Evolutionary conservation across 2,797 vertebrate species (phyloP).

Genomic region (Cossypha caffra): DNA sequence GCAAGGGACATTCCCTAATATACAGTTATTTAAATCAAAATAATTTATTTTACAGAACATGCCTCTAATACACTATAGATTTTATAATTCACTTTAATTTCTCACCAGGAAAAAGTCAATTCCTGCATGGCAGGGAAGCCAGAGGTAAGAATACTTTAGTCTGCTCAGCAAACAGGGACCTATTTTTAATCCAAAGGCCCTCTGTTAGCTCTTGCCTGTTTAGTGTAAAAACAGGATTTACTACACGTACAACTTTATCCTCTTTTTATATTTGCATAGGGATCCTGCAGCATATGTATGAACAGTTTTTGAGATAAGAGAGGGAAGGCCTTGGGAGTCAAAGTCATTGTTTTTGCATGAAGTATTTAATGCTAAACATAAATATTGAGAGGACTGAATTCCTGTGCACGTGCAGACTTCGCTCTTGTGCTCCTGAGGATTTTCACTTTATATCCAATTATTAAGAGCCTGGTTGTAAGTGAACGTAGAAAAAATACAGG

Average conservation of each 20-base stretch:
- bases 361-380: slow-evolving; percentile 56
- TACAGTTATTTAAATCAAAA: neutral
- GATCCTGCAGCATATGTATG: neutral
- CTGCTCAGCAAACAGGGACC: neutral
- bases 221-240: slow-evolving; percentile 26
- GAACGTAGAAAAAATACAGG: neutral
- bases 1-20: neutral
- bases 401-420: neutral
- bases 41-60: neutral
- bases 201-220: neutral
- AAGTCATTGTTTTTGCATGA: slow-evolving; percentile 61
- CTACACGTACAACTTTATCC: slow-evolving; percentile 4
- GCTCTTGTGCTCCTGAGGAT: neutral
- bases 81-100: slow-evolving; percentile 34
- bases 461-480: neutral
- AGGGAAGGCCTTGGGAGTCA: neutral
- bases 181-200: slow-evolving; percentile 19
- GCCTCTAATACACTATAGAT: neutral
- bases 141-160: neutral
- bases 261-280: slow-evolving; percentile 4
- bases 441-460: neutral
- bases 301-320: slow-evolving; percentile 44
- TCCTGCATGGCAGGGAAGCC: neutral
- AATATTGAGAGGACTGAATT: slow-evolving; percentile 43
- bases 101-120: neutral